Evolutionary conservation across 2,888 invertebrate genomes (phyloP).

Genomic region (Mechanitis mazaeus): DNA sequence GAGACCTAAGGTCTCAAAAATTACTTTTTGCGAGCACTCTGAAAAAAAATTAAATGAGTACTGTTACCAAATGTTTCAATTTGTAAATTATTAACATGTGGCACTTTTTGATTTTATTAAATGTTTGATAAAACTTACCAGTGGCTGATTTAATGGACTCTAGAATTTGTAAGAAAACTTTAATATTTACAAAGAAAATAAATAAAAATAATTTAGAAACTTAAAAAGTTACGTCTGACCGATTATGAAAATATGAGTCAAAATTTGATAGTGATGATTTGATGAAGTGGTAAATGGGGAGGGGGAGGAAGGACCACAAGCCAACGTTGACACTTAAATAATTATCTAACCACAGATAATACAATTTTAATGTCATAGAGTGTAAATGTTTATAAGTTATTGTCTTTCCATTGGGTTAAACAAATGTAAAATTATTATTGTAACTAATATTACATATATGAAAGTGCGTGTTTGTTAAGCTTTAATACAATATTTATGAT

Average conservation of each 20-base stretch:
- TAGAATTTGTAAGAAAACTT: conserved; percentile 43
- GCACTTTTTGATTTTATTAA: conserved; percentile 37
- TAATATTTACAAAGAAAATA: conserved; percentile 48
- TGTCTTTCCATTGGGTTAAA: too few species aligned
- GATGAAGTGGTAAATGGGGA: conserved; percentile 28
- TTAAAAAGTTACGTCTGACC: conserved; percentile 40
- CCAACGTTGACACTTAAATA: conserved; percentile 41
- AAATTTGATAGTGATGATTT: conserved; percentile 41
- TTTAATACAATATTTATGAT: too few species aligned
- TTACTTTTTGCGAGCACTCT: conserved; percentile 26
- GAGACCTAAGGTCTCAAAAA: conserved; percentile 57
- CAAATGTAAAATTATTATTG: too few species aligned
- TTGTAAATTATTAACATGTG: conserved; percentile 46
- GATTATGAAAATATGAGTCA: conserved; percentile 58
- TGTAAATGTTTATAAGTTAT: neutral
- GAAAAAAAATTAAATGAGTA: conserved; percentile 34
- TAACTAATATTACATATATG: too few species aligned
- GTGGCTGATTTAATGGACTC: conserved; percentile 38
- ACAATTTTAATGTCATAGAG: neutral
- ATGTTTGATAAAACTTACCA: conserved; percentile 44
- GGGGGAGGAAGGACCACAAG: conserved; percentile 35
- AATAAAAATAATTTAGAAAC: conserved; percentile 64
- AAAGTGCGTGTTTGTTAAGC: too few species aligned
- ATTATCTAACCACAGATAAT: neutral
- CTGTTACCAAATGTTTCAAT: conserved; percentile 33